phyloP scores from a whole-genome alignment of 2,113 vertebrate species.

The Phoxinus phoxinus region DNA sequence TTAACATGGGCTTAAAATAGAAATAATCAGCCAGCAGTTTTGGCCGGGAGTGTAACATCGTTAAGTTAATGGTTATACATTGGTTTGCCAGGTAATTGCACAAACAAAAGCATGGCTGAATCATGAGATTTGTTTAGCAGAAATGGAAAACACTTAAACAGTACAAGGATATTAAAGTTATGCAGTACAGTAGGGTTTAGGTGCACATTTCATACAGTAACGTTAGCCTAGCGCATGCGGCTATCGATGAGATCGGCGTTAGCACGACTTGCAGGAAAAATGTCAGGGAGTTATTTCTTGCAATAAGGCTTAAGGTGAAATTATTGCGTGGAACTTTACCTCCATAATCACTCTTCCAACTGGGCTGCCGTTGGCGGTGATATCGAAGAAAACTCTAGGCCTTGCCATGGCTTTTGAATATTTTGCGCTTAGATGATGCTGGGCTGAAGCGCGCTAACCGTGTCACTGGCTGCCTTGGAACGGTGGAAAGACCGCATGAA shows the following conservation, averaged over 20 bases:
- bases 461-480: conserved; percentile 7
- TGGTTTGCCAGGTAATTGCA: not conserved
- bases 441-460: not conserved
- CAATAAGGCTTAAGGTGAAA: not conserved
- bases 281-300: not conserved
- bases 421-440: not conserved
- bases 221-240: not conserved
- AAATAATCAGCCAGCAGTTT: not conserved
- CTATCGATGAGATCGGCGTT: not conserved
- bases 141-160: not conserved
- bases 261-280: not conserved
- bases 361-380: rapidly evolving
- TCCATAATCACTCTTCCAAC: conserved; percentile 78
- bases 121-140: not conserved
- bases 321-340: conserved; percentile 63
- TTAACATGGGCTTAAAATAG: not conserved
- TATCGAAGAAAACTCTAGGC: conserved; percentile 78
- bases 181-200: not conserved
- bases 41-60: not conserved
- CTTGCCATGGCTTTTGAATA: conserved; percentile 65
- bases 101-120: not conserved
- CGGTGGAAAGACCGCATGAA: conserved; percentile 37
- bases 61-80: not conserved
- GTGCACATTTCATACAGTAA: too few relatives aligned
- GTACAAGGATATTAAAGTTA: not conserved